These are phyloP conservation scores for Mastigias papua DNA, from an alignment of 30 jellyfish, hydroid and myxozoan genomes.

Conservation along the genomic window DNA sequence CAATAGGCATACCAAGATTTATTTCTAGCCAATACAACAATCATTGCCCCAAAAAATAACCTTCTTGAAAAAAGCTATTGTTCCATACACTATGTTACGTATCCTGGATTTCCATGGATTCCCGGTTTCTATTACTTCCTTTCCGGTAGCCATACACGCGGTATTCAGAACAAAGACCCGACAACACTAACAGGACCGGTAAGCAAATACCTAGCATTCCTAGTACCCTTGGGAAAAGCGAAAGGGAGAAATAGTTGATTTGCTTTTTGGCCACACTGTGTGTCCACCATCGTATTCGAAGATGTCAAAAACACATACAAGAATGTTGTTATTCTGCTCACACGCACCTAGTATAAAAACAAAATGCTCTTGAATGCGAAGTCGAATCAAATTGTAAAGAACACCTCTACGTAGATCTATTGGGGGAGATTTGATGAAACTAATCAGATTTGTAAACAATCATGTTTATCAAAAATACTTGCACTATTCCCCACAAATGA, in stretches of 20 bases:
- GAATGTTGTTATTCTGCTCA: no score
- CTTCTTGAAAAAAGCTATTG: no score
- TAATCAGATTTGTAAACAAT: conserved; percentile 12
- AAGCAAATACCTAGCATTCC: background rate
- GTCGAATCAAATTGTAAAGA: background rate
- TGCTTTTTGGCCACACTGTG: background rate
- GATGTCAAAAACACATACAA: background rate
- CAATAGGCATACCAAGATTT: no score
- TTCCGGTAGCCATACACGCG: background rate
- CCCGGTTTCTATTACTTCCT: no score
- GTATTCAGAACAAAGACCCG: background rate
- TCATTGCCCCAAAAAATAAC: no score
- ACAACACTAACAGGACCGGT: background rate
- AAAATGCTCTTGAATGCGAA: background rate
- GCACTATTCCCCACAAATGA: background rate
- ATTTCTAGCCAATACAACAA: no score
- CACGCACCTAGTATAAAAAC: background rate
- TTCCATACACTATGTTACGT: no score
- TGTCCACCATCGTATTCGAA: background rate
- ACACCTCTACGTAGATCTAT: background rate
- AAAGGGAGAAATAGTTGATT: background rate
- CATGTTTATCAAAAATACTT: background rate
- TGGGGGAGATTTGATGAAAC: background rate
- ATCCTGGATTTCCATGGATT: no score
- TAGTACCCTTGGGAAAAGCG: background rate